Evolutionary conservation across 2,113 vertebrate genomes (phyloP).

Genomic region (Trichechus manatus): DNA sequence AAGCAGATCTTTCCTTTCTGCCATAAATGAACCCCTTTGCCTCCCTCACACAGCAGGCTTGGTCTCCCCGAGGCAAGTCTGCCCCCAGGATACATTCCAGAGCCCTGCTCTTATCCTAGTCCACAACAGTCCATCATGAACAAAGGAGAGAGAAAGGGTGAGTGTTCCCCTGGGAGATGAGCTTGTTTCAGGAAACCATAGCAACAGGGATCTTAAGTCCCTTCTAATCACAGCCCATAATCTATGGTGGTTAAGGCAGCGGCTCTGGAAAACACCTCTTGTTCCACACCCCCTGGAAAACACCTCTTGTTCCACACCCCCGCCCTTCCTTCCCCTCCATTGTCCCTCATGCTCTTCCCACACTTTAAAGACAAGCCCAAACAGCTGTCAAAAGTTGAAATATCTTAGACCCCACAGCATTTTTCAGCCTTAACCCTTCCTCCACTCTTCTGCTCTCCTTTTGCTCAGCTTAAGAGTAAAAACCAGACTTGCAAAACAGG

Average conservation of each 20-base stretch:
- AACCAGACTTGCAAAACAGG: neutral
- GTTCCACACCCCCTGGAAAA: neutral
- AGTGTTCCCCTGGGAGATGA: neutral
- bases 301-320: neutral
- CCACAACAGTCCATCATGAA: neutral
- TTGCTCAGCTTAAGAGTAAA: neutral
- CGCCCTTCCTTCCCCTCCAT: neutral
- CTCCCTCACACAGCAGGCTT: neutral
- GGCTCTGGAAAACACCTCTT: neutral
- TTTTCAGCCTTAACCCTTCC: neutral
- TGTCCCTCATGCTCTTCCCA: neutral
- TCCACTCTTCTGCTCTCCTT: neutral
- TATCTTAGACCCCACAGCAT: neutral
- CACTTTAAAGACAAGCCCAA: neutral
- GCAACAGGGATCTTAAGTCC: neutral
- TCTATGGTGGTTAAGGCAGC: neutral
- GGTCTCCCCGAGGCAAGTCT: neutral
- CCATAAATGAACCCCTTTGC: neutral
- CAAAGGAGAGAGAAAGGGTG: neutral
- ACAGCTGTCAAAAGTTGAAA: neutral
- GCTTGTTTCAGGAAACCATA: slow-evolving; percentile 26
- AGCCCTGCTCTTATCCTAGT: neutral
- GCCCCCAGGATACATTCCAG: neutral
- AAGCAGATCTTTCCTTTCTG: neutral
- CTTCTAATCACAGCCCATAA: neutral